A percentile compares a stretch with the other conserved stretches of the same genome.
phyloP scores from a whole-genome alignment of 2,113 vertebrate species.

The Coturnix japonica region DNA sequence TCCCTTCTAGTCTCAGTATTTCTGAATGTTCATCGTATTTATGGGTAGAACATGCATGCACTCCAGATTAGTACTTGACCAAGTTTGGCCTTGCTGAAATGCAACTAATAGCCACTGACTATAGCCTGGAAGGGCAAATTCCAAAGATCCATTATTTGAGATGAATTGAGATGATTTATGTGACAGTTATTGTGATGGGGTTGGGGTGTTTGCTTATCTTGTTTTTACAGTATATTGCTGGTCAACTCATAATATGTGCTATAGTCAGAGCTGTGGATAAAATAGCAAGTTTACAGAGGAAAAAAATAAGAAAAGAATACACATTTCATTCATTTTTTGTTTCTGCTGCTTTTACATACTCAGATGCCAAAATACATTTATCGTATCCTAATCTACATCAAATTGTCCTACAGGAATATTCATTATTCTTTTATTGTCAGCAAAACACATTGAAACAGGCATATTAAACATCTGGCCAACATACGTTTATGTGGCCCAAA shows the following conservation, averaged over 20 bases:
- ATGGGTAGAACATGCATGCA: neutral
- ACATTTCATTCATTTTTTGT: neutral
- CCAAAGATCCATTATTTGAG: neutral
- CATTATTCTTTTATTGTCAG: constrained; percentile 54
- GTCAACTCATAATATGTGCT: neutral
- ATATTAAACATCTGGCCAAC: constrained; percentile 62
- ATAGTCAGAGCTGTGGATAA: neutral
- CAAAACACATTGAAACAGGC: constrained; percentile 48
- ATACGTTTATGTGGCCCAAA: constrained; percentile 58
- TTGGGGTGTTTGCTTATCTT: neutral
- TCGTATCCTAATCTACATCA: constrained; percentile 54
- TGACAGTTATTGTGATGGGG: neutral
- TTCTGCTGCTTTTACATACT: constrained; percentile 1
- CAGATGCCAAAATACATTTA: constrained; percentile 22
- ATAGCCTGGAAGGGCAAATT: neutral
- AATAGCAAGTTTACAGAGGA: constrained; percentile 24
- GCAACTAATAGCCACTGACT: neutral
- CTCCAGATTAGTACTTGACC: neutral
- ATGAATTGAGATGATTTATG: neutral
- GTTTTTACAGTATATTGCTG: constrained; percentile 11
- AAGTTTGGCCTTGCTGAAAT: neutral
- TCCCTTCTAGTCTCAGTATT: neutral
- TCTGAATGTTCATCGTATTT: neutral
- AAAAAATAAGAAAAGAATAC: constrained; percentile 42
- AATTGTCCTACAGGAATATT: constrained; percentile 39